Evolutionary conservation across 2,888 invertebrate genomes (phyloP).

Genomic region (Andrena bicolor): DNA sequence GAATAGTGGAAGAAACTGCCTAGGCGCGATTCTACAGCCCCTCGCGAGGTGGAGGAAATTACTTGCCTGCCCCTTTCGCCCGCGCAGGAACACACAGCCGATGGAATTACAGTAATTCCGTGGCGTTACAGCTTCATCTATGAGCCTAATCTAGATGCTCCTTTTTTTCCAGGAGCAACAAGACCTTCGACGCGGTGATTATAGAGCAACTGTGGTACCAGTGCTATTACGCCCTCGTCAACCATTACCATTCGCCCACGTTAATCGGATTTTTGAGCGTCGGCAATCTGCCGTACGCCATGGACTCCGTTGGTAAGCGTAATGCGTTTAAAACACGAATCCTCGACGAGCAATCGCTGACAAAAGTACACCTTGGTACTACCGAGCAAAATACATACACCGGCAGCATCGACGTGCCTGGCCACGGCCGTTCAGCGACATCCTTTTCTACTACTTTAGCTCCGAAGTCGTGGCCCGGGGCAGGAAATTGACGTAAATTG

Average conservation of each 20-base stretch:
- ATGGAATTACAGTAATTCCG: constrained; percentile 43
- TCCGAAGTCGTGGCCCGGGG: constrained; percentile 52
- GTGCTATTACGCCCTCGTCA: constrained; percentile 80
- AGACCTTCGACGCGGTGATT: constrained; percentile 79
- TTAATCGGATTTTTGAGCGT: constrained; percentile 82
- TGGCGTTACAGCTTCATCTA: constrained; percentile 39
- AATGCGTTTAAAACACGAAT: neutral
- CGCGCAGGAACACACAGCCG: neutral
- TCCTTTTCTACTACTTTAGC: constrained; percentile 18
- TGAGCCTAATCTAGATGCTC: constrained; percentile 45
- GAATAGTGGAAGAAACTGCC: constrained; percentile 19
- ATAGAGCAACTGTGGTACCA: constrained; percentile 82
- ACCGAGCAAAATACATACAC: neutral
- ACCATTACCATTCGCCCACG: constrained; percentile 78
- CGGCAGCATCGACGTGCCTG: neutral
- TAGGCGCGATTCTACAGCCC: constrained; percentile 22
- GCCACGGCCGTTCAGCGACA: neutral
- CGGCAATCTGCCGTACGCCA: constrained; percentile 81
- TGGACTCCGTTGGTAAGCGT: constrained; percentile 81
- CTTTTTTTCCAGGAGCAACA: constrained; percentile 70
- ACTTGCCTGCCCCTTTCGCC: neutral
- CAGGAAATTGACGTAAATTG: constrained; percentile 77
- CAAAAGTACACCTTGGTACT: neutral
- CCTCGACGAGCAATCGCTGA: too few relatives aligned
- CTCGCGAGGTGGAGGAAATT: constrained; percentile 28